These are phyloP conservation scores for Erebia ligea DNA, from an alignment of 2,888 invertebrate genomes.

Conservation along the genomic window DNA sequence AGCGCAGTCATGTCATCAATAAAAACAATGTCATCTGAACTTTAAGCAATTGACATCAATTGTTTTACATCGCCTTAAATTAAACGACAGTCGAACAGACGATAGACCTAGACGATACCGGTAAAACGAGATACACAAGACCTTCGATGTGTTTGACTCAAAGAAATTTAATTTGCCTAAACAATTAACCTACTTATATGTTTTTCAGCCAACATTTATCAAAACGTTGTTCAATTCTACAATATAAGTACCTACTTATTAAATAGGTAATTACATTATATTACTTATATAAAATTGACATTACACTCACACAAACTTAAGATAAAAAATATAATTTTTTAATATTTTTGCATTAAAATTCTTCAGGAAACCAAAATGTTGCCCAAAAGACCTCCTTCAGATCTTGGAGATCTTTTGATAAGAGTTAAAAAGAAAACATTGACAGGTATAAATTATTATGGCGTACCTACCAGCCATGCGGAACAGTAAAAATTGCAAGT, in stretches of 20 bases:
- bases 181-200: too few species aligned
- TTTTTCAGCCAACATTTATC: too few species aligned
- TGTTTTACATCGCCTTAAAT: conserved; percentile 4
- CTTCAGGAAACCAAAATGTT: background rate
- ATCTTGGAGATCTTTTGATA: background rate
- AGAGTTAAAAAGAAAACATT: background rate
- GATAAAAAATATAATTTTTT: too few species aligned
- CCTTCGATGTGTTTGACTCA: too few species aligned
- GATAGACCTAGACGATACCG: background rate
- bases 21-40: background rate
- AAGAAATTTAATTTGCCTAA: too few species aligned
- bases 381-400: background rate
- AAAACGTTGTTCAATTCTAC: too few species aligned
- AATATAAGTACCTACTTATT: too few species aligned
- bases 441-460: background rate
- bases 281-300: too few species aligned
- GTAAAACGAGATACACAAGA: too few species aligned
- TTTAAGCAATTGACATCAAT: conserved; percentile 13
- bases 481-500: background rate
- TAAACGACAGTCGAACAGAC: background rate
- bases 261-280: too few species aligned
- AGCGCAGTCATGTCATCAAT: conserved; percentile 1
- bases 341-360: too few species aligned
- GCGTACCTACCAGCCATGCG: conserved; percentile 4
- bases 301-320: too few species aligned